These are phyloP conservation scores for Alethe castanea DNA, from an alignment of 2,113 vertebrate genomes.

Conservation along the genomic window DNA sequence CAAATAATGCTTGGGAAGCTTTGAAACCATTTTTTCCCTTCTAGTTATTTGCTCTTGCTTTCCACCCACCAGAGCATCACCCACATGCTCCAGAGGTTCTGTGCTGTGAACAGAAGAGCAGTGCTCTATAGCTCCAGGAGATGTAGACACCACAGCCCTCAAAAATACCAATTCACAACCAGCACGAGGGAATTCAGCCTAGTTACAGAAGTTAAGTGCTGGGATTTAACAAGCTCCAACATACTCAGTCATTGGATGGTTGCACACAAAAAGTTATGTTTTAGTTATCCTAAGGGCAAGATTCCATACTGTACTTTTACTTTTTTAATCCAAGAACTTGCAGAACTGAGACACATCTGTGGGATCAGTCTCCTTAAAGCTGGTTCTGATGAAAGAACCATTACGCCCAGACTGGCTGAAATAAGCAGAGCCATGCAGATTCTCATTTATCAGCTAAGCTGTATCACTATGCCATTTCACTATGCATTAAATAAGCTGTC, in stretches of 20 bases:
- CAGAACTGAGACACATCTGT: background rate
- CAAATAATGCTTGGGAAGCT: background rate
- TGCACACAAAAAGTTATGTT: background rate
- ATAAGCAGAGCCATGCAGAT: background rate
- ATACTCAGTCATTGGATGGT: rapidly evolving
- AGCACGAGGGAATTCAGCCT: background rate
- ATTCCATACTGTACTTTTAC: background rate
- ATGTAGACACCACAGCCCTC: background rate
- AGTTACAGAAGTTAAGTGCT: background rate
- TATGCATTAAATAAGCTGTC: background rate
- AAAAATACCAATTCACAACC: background rate
- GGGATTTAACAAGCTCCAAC: background rate
- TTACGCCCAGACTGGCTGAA: background rate
- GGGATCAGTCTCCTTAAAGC: background rate
- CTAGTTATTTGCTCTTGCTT: background rate
- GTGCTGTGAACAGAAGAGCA: background rate
- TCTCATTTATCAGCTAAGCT: background rate
- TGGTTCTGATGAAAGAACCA: background rate
- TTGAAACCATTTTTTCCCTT: background rate
- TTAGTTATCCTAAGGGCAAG: background rate
- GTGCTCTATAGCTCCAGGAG: background rate
- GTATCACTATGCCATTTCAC: background rate
- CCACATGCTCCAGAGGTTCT: background rate
- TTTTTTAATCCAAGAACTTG: background rate
- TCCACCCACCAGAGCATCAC: rapidly evolving